A percentile compares a stretch with the other conserved stretches of the same genome.
phyloP scores from a whole-genome alignment of 1,140 invertebrate species.

The Cyclargus thomasi region DNA sequence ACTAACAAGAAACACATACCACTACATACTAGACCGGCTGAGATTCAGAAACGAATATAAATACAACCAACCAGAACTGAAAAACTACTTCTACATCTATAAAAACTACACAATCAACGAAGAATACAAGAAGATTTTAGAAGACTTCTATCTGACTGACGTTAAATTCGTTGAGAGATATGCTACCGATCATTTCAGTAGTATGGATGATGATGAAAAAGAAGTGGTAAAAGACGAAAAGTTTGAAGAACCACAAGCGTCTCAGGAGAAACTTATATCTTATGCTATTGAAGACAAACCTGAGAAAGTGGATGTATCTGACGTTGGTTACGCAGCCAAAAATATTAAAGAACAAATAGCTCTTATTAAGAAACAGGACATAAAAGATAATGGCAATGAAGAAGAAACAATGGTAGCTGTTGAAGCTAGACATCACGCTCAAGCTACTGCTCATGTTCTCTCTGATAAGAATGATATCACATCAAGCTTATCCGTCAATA shows the following conservation, averaged over 20 bases:
- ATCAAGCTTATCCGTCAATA: conserved; percentile 70
- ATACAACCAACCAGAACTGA: conserved; percentile 76
- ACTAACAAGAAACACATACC: conserved; percentile 66
- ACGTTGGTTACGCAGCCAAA: conserved; percentile 64
- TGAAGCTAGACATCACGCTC: conserved; percentile 74
- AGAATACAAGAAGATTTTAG: conserved; percentile 76
- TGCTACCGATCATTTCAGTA: conserved; percentile 48
- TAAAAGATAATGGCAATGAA: conserved; percentile 67
- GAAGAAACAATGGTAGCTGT: conserved; percentile 78
- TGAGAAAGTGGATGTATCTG: conserved; percentile 56
- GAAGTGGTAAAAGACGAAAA: conserved; percentile 37
- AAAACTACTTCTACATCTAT: conserved; percentile 80
- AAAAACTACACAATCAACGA: conserved; percentile 78
- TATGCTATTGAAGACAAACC: conserved; percentile 71
- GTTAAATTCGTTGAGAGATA: conserved; percentile 76
- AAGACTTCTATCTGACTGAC: conserved; percentile 77
- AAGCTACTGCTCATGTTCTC: conserved; percentile 54
- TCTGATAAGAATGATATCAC: conserved; percentile 59
- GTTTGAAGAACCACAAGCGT: conserved; percentile 45
- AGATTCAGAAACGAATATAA: conserved; percentile 75
- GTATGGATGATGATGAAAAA: conserved; percentile 40
- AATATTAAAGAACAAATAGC: conserved; percentile 73
- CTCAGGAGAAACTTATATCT: conserved; percentile 63
- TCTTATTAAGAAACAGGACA: conserved; percentile 61
- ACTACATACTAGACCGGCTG: conserved; percentile 68